Percentiles rank a stretch among this genome's conserved stretches.
Evolutionary conservation across 2,113 vertebrate genomes (phyloP).

Genomic region (Gopherus flavomarginatus): DNA sequence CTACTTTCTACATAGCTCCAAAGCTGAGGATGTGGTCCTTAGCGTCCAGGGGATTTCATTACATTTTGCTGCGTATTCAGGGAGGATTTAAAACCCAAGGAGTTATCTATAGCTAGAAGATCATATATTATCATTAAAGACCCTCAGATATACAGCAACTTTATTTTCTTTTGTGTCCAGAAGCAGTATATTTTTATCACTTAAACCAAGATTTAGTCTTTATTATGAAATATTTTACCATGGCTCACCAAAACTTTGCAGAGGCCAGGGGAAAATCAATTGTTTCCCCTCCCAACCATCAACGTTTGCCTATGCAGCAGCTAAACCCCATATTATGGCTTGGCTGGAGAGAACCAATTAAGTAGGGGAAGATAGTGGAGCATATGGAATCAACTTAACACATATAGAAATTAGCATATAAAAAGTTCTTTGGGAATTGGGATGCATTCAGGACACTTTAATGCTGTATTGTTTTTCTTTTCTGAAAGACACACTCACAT

Average conservation of each 20-base stretch:
- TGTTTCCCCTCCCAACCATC: background rate
- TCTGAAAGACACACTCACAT: constrained; percentile 41
- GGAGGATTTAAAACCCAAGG: constrained; percentile 44
- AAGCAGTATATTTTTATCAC: constrained; percentile 39
- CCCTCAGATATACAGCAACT: constrained; percentile 24
- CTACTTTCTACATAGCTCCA: constrained; percentile 58
- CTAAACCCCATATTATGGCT: background rate
- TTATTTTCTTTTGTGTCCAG: constrained; percentile 1
- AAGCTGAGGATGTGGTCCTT: constrained; percentile 56
- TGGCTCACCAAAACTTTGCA: constrained; percentile 9
- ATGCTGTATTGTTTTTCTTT: background rate
- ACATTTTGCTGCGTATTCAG: constrained; percentile 24
- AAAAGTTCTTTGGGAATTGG: background rate
- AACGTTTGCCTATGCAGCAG: constrained; percentile 15
- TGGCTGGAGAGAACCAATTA: background rate
- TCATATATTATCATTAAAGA: constrained; percentile 49
- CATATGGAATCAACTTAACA: background rate
- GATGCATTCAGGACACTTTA: background rate
- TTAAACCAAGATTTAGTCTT: constrained; percentile 27
- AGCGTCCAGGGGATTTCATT: constrained; percentile 68
- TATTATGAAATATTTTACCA: constrained; percentile 50
- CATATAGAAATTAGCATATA: background rate
- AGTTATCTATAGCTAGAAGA: constrained; percentile 48
- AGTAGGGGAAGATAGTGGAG: background rate
- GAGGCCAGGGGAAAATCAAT: constrained; percentile 30